phyloP scores from a whole-genome alignment of 2,113 vertebrate genomes.

The Condylura cristata region DNA sequence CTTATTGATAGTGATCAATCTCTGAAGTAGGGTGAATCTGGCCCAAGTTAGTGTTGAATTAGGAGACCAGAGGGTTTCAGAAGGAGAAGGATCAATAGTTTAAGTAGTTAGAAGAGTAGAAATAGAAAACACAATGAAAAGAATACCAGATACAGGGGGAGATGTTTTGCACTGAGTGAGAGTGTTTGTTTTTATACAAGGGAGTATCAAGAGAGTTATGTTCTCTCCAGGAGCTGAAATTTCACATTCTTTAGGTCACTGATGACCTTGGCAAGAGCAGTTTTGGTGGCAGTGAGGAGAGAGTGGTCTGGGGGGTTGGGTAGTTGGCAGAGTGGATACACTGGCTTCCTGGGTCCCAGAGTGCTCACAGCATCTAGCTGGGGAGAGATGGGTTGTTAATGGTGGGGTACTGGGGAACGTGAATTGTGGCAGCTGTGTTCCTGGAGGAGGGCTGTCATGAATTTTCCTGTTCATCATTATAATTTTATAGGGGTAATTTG shows the following conservation, averaged over 20 bases:
- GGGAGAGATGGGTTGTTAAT: neutral
- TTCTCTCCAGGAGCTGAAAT: neutral
- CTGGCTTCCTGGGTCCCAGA: too few relatives aligned
- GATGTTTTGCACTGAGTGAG: neutral
- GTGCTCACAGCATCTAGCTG: too few relatives aligned
- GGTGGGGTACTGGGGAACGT: rapidly evolving
- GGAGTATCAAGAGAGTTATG: neutral
- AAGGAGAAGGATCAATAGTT: neutral
- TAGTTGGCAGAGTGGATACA: rapidly evolving
- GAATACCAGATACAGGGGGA: neutral
- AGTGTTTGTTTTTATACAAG: conserved; percentile 21
- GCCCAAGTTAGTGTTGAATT: neutral
- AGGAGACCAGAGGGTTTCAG: neutral
- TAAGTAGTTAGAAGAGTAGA: neutral
- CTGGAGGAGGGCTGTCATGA: conserved; percentile 2
- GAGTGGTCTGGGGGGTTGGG: neutral
- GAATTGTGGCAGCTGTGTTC: neutral
- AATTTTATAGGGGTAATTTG: conserved; percentile 72
- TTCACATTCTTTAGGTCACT: neutral
- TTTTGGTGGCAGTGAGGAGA: neutral
- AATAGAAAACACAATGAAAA: neutral
- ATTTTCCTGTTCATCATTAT: conserved; percentile 47
- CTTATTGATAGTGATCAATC: neutral
- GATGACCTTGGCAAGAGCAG: neutral
- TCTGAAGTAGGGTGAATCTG: neutral